These are phyloP conservation scores for Arctia plantaginis DNA, from an alignment of 2,888 invertebrate species.

Conservation along the genomic window DNA sequence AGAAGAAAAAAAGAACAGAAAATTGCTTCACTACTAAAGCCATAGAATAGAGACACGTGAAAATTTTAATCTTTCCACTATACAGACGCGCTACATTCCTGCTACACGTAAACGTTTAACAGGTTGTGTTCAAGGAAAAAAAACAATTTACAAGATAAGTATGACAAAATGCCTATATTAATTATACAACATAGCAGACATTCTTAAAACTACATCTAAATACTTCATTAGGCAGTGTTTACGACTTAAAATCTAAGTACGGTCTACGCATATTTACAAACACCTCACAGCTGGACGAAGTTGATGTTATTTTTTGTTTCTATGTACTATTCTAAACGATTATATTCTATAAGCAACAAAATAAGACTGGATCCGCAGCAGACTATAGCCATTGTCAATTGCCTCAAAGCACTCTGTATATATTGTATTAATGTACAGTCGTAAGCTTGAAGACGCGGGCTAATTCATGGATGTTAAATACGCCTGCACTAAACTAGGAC, in stretches of 20 bases:
- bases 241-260: not conserved
- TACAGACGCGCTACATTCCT: no score
- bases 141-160: not conserved
- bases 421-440: not conserved
- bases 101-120: no score
- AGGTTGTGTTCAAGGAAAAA: not conserved
- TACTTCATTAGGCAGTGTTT: conserved; percentile 2
- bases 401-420: not conserved
- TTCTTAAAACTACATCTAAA: not conserved
- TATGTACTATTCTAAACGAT: not conserved
- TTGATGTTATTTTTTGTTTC: not conserved
- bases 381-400: not conserved
- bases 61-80: no score
- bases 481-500: not conserved
- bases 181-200: not conserved
- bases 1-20: no score
- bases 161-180: conserved; percentile 1
- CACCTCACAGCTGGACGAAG: not conserved
- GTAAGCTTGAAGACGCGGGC: not conserved
- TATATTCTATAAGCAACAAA: not conserved
- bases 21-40: no score
- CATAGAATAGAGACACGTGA: no score
- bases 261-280: not conserved
- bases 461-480: not conserved
- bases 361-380: not conserved